phyloP scores from a whole-genome alignment of 2,888 invertebrate species.

The Drosophila recens region DNA sequence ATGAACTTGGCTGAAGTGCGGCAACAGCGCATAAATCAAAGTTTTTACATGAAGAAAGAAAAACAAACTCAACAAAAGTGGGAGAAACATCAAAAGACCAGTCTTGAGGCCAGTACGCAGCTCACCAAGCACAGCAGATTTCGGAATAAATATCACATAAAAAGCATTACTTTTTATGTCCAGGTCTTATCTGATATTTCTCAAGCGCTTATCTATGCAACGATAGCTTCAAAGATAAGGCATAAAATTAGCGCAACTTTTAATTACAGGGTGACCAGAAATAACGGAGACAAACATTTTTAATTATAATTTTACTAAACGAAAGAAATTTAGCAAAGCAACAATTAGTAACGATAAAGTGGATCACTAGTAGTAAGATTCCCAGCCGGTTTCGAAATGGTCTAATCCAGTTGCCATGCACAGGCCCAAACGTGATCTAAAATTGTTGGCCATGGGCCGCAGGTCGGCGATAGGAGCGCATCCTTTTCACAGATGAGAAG shows the following conservation, averaged over 20 bases:
- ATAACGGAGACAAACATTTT: too few relatives aligned
- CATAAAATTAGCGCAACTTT: neutral
- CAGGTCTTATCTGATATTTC: constrained; percentile 3
- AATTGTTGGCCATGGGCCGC: too few relatives aligned
- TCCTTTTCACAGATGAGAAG: too few relatives aligned
- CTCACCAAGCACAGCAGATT: constrained; percentile 1
- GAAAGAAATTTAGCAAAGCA: too few relatives aligned
- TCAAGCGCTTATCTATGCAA: constrained; percentile 4
- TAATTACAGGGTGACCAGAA: too few relatives aligned
- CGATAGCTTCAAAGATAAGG: neutral
- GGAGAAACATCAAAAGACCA: neutral
- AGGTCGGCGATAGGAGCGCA: too few relatives aligned
- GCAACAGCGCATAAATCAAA: constrained; percentile 51
- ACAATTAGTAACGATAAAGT: too few relatives aligned
- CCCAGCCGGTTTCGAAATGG: too few relatives aligned
- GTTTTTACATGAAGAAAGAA: neutral
- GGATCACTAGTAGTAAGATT: too few relatives aligned
- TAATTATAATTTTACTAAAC: too few relatives aligned
- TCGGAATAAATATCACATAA: neutral
- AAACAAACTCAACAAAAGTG: constrained; percentile 9
- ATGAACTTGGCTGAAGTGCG: constrained; percentile 66
- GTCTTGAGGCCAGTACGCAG: constrained; percentile 5
- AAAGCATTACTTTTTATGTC: neutral
- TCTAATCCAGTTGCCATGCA: too few relatives aligned
- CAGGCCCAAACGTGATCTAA: too few relatives aligned